Conservation (phyloP, 2,888 invertebrate genomes). For the Elgonia sp. region DNA sequence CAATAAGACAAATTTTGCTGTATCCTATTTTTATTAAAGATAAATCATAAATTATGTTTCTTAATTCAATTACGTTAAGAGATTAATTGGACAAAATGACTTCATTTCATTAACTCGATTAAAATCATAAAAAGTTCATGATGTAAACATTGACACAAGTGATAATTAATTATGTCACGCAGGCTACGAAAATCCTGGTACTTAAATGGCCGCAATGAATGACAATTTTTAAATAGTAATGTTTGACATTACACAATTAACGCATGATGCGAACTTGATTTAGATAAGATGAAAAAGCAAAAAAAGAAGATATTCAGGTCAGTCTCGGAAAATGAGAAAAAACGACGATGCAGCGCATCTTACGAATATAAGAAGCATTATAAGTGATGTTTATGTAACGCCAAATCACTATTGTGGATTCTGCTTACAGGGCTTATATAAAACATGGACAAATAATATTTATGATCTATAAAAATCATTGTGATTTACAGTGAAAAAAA, state of each 20-base stretch:
- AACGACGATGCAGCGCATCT: constrained; percentile 34
- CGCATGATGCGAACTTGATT: not conserved
- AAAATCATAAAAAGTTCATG: not conserved
- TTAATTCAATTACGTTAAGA: constrained; percentile 10
- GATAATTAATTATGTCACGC: constrained; percentile 33
- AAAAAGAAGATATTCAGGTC: constrained; percentile 31
- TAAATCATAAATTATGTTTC: not conserved
- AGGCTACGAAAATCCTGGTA: not conserved
- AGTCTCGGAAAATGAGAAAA: constrained; percentile 38
- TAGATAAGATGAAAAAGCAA: not conserved
- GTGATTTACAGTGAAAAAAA: constrained; percentile 15
- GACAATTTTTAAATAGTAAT: not conserved
- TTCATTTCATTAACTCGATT: constrained; percentile 5
- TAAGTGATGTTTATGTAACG: constrained; percentile 72
- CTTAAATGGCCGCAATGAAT: not conserved
- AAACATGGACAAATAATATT: constrained; percentile 48
- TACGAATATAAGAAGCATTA: constrained; percentile 51
- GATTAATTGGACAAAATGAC: not conserved
- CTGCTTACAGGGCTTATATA: constrained; percentile 71
- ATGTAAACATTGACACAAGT: constrained; percentile 18
- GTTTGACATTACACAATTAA: not conserved
- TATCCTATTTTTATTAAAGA: not conserved
- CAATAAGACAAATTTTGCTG: not conserved
- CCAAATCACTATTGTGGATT: constrained; percentile 67
- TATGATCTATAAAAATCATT: constrained; percentile 54